Percentiles rank a stretch among this genome's conserved stretches.
These are phyloP conservation scores for Corynorhinus townsendii DNA, from an alignment of 2,113 vertebrate species.

Conservation along the genomic window DNA sequence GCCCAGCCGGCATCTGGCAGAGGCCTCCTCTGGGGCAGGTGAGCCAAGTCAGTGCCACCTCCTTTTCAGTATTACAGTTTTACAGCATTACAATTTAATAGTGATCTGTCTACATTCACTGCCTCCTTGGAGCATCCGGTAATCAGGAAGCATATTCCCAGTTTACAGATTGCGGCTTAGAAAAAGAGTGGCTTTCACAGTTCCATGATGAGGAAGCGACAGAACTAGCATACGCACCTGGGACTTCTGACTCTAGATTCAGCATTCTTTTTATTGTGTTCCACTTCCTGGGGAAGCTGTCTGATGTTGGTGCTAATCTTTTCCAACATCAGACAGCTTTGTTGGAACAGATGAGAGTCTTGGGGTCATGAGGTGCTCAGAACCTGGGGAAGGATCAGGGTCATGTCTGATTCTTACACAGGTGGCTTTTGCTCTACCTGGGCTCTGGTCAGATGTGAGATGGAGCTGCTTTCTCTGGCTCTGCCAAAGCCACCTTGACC, in stretches of 20 bases:
- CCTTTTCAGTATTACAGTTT: neutral
- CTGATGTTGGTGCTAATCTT: neutral
- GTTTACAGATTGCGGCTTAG: constrained; percentile 4
- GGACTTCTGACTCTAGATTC: neutral
- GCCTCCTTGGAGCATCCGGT: neutral
- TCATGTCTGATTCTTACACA: neutral
- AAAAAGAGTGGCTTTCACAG: neutral
- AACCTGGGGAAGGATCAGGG: neutral
- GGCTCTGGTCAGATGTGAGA: neutral
- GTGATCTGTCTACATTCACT: neutral
- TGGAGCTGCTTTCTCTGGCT: neutral
- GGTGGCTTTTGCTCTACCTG: neutral
- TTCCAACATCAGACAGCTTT: neutral
- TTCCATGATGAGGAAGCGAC: neutral
- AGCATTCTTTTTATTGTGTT: neutral
- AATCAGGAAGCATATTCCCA: constrained; percentile 11
- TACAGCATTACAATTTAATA: too few species aligned
- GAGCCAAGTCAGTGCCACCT: neutral
- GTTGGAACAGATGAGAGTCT: neutral
- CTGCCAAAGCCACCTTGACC: constrained; percentile 1
- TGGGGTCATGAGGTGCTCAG: neutral
- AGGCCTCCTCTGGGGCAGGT: neutral
- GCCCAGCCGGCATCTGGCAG: neutral
- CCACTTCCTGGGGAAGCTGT: neutral
- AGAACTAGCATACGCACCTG: constrained; percentile 18